Percentiles rank a stretch among this genome's conserved stretches.
Evolutionary conservation across 2,113 vertebrate species (phyloP).

Genomic region (Noturus placidus): DNA sequence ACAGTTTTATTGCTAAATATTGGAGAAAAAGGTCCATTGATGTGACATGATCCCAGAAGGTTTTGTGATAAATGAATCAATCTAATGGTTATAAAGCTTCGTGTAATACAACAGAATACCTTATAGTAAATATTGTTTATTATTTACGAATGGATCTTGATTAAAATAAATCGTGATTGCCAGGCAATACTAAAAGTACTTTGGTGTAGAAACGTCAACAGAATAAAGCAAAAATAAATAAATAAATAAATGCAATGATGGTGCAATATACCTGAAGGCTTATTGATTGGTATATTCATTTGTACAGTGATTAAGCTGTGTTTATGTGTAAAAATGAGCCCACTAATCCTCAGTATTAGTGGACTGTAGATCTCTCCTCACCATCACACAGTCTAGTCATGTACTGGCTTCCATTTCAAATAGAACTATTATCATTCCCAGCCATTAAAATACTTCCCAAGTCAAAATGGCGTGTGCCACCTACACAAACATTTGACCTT

Average conservation of each 20-base stretch:
- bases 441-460: conserved; percentile 8
- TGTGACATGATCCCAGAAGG: not conserved
- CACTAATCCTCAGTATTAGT: not conserved
- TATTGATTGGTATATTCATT: not conserved
- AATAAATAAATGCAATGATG: not conserved
- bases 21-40: not conserved
- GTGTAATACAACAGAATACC: not conserved
- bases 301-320: not conserved
- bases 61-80: not conserved
- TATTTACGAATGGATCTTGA: not conserved
- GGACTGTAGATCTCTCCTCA: not conserved
- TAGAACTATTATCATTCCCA: not conserved
- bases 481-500: conserved; percentile 38
- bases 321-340: not conserved
- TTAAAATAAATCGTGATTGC: not conserved
- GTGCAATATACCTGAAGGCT: not conserved
- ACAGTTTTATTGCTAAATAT: not conserved
- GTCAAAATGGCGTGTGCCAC: not conserved
- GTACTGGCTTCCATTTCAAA: conserved; percentile 26
- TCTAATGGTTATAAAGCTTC: not conserved
- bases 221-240: not conserved
- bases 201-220: not conserved
- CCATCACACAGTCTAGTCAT: not conserved
- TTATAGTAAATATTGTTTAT: not conserved
- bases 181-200: not conserved